These are phyloP conservation scores for Spodoptera littoralis DNA, from an alignment of 2,888 invertebrate genomes.

Conservation along the genomic window DNA sequence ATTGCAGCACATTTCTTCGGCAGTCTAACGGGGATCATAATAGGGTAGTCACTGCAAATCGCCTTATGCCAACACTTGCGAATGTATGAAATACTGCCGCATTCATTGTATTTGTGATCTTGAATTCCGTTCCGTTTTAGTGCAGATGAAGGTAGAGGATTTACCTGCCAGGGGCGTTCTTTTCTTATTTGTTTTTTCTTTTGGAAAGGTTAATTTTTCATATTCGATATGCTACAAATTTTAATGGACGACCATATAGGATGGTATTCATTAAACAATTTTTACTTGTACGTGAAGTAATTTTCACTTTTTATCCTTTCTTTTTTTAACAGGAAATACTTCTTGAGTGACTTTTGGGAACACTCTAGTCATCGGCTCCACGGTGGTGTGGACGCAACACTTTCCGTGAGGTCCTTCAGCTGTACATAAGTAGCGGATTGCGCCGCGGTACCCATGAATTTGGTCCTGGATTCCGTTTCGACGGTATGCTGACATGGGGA, in stretches of 20 bases:
- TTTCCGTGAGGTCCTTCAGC: conserved; percentile 47
- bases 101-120: conserved; percentile 78
- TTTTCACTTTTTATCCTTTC: conserved; percentile 69
- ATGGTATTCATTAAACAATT: too few species aligned
- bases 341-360: conserved; percentile 77
- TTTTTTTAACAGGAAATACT: conserved; percentile 71
- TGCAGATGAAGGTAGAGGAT: conserved; percentile 78
- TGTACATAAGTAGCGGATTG: conserved; percentile 76
- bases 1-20: conserved; percentile 76
- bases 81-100: conserved; percentile 79
- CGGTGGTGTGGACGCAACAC: conserved; percentile 69
- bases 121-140: conserved; percentile 82
- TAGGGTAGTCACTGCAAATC: conserved; percentile 71
- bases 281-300: conserved; percentile 1
- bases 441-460: conserved; percentile 81
- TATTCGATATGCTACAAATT: conserved; percentile 10
- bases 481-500: conserved; percentile 77
- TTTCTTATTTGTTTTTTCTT: conserved; percentile 34
- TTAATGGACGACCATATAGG: neutral
- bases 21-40: conserved; percentile 72
- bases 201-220: neutral
- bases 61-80: conserved; percentile 77
- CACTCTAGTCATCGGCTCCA: conserved; percentile 73
- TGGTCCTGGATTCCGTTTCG: conserved; percentile 84
- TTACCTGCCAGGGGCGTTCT: conserved; percentile 72